Conservation (phyloP, 1,140 invertebrate species). For the Anthonomus grandis region DNA sequence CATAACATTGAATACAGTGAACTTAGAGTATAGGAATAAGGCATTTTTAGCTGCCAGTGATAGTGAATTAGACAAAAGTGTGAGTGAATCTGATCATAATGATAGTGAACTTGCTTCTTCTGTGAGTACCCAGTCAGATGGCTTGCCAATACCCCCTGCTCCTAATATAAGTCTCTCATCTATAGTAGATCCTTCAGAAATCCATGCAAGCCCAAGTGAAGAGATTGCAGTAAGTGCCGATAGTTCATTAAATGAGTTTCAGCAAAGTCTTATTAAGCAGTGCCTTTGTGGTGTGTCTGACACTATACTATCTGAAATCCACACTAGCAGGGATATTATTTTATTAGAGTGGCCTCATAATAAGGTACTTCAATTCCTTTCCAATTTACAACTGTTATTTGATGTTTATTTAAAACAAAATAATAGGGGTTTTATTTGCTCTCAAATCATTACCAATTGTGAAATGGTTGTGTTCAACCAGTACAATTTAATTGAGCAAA, state of each 20-base stretch:
- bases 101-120: conserved; percentile 17
- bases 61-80: conserved; percentile 31
- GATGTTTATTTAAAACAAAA: conserved; percentile 83
- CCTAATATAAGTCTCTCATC: conserved; percentile 31
- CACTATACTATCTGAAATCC: conserved; percentile 63
- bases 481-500: conserved; percentile 76
- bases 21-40: conserved; percentile 31
- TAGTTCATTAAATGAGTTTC: conserved; percentile 50
- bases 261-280: conserved; percentile 64
- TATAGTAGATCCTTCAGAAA: conserved; percentile 7
- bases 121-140: conserved; percentile 24
- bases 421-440: conserved; percentile 73
- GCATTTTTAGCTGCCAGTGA: conserved; percentile 36
- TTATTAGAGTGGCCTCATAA: conserved; percentile 69
- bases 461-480: conserved; percentile 76
- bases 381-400: conserved; percentile 77
- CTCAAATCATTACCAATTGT: conserved; percentile 72
- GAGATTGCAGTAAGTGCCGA: not conserved
- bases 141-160: conserved; percentile 37
- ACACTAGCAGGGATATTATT: conserved; percentile 53
- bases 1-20: conserved; percentile 34
- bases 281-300: conserved; percentile 76
- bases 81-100: conserved; percentile 26
- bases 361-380: conserved; percentile 71
- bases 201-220: not conserved